Evolutionary conservation across 2,888 invertebrate genomes (phyloP), one percentile per base, ranked within the genome.

Genomic region (Phortica okadai): DNA sequence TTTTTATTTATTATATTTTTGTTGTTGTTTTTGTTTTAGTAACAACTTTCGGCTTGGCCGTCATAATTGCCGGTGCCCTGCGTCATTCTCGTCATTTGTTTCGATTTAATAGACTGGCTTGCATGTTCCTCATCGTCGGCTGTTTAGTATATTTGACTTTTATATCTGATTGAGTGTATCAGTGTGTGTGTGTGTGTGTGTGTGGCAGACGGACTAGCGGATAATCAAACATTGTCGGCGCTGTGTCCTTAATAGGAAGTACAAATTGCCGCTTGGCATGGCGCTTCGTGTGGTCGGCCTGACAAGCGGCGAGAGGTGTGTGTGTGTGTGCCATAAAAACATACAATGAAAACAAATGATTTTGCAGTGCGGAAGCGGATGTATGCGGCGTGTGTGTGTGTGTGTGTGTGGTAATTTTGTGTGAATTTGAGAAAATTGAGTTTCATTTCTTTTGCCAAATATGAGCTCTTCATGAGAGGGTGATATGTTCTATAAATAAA

Each of bases 181-280:
- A 3, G 50, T 50, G 50, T 50, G 50, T 50, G 8, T 50, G 56
- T 59, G 16, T 66, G 16, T n/a, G 41, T 66, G 66, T 41, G 14
- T 66, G 41, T 64, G n/a, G 45, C 66, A 14, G 50, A 16, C 45
- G 69, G 5, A 44, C 54, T 21, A 6, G 54, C n/a, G 64, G 66
- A 54, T 74, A 74, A 73, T 74, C 74, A 66, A 74, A 74, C 33
- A n/a, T 66, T 14, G 67, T 67, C 67, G 44, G 44, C 44, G 44
- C 44, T 67, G 45, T 67, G 67, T 14, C 44, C 10, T 14, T 8
- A 6, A 44, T 11, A 41, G 7, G 54, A 64, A 41, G 14, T 54
- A 66, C 45, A 21, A 74, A 64, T 64, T 42, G 50, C 54, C 10
- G 8, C 4, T 45, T 33, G 11, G 11, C 42, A n/a, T 25, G 25